Conservation (phyloP, 2,113 vertebrate species). For the Cyanoderma ruficeps region DNA sequence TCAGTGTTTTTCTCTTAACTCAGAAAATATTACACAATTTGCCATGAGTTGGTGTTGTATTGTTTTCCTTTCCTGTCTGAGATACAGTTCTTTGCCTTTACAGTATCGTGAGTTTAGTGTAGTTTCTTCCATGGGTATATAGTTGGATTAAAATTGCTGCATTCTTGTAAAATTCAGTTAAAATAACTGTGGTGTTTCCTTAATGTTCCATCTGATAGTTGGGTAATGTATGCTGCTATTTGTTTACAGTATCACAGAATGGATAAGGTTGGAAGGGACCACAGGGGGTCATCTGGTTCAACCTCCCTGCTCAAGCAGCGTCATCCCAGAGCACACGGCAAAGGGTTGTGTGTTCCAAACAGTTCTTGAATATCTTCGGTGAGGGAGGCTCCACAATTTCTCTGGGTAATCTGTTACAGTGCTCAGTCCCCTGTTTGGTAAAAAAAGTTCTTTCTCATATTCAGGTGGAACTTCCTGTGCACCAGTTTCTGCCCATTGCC, state of each 20-base stretch:
- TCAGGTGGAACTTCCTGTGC: not conserved
- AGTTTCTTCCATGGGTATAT: not conserved
- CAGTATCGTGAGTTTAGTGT: fast-evolving
- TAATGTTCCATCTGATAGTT: not conserved
- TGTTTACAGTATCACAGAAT: not conserved
- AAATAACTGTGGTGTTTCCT: not conserved
- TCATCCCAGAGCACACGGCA: not conserved
- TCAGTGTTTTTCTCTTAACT: not conserved
- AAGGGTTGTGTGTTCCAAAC: not conserved
- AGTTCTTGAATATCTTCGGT: not conserved
- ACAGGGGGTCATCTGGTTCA: not conserved
- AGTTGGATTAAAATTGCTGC: not conserved
- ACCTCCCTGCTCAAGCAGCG: not conserved
- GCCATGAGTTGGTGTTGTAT: not conserved
- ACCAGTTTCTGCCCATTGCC: not conserved
- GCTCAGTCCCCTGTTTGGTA: not conserved
- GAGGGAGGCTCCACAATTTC: not conserved
- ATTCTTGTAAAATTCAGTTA: not conserved
- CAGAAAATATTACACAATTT: not conserved
- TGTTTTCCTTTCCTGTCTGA: not conserved
- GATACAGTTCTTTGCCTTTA: not conserved
- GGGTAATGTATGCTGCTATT: not conserved
- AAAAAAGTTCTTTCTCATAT: not conserved
- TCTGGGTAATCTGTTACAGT: not conserved
- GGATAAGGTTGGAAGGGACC: not conserved